Evolutionary conservation across 1,140 invertebrate species (phyloP).

Genomic region (Cotesia typhae): DNA sequence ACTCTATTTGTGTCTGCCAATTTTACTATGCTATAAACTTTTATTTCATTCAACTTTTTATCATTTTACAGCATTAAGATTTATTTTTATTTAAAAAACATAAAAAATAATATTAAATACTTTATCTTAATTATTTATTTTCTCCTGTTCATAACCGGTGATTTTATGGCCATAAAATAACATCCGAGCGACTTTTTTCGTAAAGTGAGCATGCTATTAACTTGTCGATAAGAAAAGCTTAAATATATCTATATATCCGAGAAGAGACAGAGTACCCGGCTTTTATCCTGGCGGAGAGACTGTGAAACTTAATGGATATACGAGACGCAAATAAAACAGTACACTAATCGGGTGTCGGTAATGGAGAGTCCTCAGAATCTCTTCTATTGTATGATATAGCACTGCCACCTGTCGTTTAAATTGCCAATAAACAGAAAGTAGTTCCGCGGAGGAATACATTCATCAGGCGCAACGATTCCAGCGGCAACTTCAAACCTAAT

Average conservation of each 20-base stretch:
- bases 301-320: constrained; percentile 54
- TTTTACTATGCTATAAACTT: constrained; percentile 53
- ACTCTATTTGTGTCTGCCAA: constrained; percentile 1
- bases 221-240: constrained; percentile 63
- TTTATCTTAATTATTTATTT: constrained; percentile 13
- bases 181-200: constrained; percentile 11
- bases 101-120: not conserved
- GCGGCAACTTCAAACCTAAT: constrained; percentile 17
- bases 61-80: no score
- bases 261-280: constrained; percentile 62
- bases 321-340: constrained; percentile 46
- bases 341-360: constrained; percentile 57
- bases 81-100: no score
- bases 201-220: constrained; percentile 29
- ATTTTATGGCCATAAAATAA: not conserved
- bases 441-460: constrained; percentile 44
- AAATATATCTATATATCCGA: constrained; percentile 23
- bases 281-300: constrained; percentile 58
- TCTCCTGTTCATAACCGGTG: not conserved
- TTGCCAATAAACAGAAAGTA: constrained; percentile 44
- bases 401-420: constrained; percentile 56
- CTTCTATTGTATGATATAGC: constrained; percentile 34
- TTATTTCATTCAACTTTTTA: constrained; percentile 29
- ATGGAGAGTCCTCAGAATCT: constrained; percentile 44
- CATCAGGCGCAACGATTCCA: not conserved